A percentile compares a stretch with the other conserved stretches of the same genome.
Evolutionary conservation across 2,888 invertebrate genomes (phyloP).

Genomic region (Atrina japonica): DNA sequence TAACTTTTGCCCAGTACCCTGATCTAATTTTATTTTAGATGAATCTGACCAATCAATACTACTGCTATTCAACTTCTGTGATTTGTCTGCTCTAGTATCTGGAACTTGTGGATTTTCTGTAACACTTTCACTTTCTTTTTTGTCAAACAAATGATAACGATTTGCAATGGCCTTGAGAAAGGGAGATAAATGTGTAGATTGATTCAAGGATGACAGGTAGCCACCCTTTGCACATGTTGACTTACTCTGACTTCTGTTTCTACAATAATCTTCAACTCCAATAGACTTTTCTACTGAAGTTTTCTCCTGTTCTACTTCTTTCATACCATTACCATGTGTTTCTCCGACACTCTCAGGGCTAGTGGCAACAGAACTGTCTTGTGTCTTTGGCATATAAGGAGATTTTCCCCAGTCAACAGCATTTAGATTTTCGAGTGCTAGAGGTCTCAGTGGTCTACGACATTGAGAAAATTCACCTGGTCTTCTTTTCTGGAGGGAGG

Average conservation of each 20-base stretch:
- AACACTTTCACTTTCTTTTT: neutral
- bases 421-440: slow-evolving; percentile 13
- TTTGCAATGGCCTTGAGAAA: slow-evolving; percentile 57
- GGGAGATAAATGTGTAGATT: slow-evolving; percentile 56
- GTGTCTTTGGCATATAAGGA: slow-evolving; percentile 7
- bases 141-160: slow-evolving; percentile 52
- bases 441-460: slow-evolving; percentile 13
- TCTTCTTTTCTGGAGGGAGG: neutral
- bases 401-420: slow-evolving; percentile 1
- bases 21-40: too few relatives aligned
- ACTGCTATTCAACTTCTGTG: too few relatives aligned
- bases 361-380: neutral
- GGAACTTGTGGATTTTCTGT: too few relatives aligned
- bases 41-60: too few relatives aligned
- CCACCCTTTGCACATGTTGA: neutral
- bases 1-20: too few relatives aligned
- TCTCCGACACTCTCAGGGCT: too few relatives aligned
- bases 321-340: too few relatives aligned
- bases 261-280: neutral
- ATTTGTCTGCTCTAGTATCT: too few relatives aligned
- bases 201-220: slow-evolving; percentile 54
- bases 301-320: neutral
- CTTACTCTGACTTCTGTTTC: neutral
- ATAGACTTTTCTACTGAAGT: neutral
- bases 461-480: too few relatives aligned